These are phyloP conservation scores for Ammodytes dubius DNA, from an alignment of 2,113 vertebrate species.

Conservation along the genomic window DNA sequence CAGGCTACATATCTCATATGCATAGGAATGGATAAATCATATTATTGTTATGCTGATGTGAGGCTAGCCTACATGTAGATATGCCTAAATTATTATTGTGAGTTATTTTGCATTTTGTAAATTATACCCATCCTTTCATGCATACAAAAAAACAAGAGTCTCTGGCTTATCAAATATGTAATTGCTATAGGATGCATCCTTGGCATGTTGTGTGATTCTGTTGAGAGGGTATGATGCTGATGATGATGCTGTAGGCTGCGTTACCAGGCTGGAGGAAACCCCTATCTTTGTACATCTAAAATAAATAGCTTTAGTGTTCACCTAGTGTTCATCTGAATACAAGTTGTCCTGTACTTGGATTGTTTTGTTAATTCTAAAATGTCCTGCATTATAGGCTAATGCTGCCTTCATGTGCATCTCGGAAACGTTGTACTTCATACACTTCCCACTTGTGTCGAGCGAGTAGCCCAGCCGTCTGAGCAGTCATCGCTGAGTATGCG, in stretches of 20 bases:
- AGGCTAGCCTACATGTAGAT: background rate
- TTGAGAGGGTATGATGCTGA: background rate
- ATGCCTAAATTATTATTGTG: background rate
- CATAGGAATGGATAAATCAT: background rate
- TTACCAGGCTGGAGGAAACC: slow-evolving; percentile 1
- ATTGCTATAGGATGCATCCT: background rate
- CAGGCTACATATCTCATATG: background rate
- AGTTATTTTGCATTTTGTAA: background rate
- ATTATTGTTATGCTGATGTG: background rate
- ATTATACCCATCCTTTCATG: background rate
- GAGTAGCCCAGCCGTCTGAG: slow-evolving; percentile 27
- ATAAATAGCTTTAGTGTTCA: background rate
- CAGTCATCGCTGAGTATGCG: background rate
- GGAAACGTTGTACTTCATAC: too few species aligned
- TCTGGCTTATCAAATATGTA: background rate
- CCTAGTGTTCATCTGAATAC: background rate
- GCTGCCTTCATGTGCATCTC: too few species aligned
- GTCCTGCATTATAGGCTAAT: too few species aligned
- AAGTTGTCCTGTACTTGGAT: rapidly evolving
- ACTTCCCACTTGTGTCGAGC: too few species aligned
- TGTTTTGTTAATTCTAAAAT: too few species aligned
- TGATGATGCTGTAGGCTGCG: background rate
- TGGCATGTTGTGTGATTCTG: background rate
- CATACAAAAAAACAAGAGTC: background rate
- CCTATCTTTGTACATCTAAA: background rate